Conservation (phyloP, 1,140 invertebrate genomes). For the Holcopasites calliopsidis region DNA sequence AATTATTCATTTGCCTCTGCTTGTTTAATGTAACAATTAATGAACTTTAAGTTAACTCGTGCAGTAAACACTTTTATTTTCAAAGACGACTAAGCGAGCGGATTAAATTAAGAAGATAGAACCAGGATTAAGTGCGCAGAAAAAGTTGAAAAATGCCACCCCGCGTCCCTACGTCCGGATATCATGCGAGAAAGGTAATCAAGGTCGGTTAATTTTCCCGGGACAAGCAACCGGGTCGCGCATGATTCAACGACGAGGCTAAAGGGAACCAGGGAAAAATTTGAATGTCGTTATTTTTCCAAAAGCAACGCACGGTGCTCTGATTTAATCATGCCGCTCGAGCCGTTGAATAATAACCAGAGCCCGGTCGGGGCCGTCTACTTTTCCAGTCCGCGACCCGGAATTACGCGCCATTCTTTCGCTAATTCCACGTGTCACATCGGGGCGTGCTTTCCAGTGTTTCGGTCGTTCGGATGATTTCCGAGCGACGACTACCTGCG, state of each 20-base stretch:
- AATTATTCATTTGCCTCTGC: too few species aligned
- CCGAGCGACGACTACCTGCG: neutral
- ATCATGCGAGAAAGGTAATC: neutral
- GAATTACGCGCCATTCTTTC: slow-evolving; percentile 15
- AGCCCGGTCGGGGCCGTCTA: neutral
- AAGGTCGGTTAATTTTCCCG: neutral
- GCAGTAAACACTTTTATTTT: too few species aligned
- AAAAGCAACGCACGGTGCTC: neutral
- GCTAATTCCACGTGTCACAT: neutral
- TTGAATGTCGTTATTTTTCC: slow-evolving; percentile 9
- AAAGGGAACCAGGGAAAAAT: neutral
- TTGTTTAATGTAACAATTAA: too few species aligned
- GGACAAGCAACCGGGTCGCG: neutral
- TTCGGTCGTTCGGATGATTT: neutral
- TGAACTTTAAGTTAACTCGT: too few species aligned
- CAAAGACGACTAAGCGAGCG: too few species aligned
- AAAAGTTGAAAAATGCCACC: too few species aligned
- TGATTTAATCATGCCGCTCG: neutral
- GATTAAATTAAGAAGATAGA: too few species aligned
- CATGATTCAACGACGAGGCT: slow-evolving; percentile 15
- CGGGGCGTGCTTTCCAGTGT: neutral
- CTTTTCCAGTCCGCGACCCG: neutral
- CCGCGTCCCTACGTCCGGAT: too few species aligned
- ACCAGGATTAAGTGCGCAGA: too few species aligned
- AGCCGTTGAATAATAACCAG: slow-evolving; percentile 17